These are phyloP conservation scores for Agelaius phoeniceus DNA, from an alignment of 2,113 vertebrate species.

Conservation along the genomic window DNA sequence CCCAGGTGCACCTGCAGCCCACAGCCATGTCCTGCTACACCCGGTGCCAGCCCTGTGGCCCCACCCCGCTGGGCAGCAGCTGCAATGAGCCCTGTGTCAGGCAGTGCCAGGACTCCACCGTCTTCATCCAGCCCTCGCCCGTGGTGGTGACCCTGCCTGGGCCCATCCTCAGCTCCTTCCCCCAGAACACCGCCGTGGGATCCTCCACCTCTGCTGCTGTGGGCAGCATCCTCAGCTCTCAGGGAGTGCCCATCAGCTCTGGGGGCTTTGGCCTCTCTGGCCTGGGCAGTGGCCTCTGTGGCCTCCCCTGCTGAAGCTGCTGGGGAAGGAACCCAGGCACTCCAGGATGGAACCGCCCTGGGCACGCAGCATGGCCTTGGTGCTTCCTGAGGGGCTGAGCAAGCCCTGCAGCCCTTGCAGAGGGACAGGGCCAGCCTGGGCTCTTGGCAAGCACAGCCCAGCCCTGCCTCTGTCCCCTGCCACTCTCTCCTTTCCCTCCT, in stretches of 20 bases:
- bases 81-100: too few species aligned
- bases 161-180: neutral
- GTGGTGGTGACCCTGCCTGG: neutral
- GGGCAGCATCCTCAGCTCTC: neutral
- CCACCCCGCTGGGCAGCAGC: neutral
- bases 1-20: rapidly evolving
- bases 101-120: too few species aligned
- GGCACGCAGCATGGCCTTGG: neutral
- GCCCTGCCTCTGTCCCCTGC: neutral
- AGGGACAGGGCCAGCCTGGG: neutral
- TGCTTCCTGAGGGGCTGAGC: neutral
- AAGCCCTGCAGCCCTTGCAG: neutral
- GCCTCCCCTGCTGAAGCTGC: neutral
- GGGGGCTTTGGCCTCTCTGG: neutral
- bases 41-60: neutral
- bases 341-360: neutral
- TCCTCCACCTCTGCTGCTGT: neutral
- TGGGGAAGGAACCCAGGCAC: neutral
- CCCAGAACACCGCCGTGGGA: neutral
- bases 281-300: neutral
- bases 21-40: neutral
- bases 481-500: neutral
- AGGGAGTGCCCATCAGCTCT: neutral
- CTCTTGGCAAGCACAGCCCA: neutral
- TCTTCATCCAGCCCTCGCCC: neutral